These are phyloP conservation scores for Callosobruchus maculatus DNA, from an alignment of 2,888 invertebrate species.

Conservation along the genomic window DNA sequence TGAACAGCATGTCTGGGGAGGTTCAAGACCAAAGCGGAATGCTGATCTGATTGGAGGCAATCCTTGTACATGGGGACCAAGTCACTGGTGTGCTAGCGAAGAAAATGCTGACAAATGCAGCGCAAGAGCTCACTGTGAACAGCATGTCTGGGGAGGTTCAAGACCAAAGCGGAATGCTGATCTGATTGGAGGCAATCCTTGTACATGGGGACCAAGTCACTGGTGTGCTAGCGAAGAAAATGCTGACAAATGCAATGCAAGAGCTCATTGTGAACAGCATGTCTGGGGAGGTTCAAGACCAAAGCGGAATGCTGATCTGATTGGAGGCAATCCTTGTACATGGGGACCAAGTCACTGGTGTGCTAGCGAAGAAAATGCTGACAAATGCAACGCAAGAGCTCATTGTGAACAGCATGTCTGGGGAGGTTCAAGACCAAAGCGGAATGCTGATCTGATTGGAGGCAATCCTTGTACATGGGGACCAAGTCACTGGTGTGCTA, in stretches of 20 bases:
- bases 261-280: too few relatives aligned
- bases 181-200: neutral
- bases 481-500: slow-evolving; percentile 71
- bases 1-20: neutral
- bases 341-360: slow-evolving; percentile 68
- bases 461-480: neutral
- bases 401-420: too few relatives aligned
- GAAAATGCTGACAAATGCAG: neutral
- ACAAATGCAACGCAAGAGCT: slow-evolving; percentile 49
- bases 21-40: neutral
- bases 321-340: neutral
- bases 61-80: neutral
- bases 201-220: neutral
- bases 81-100: neutral
- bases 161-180: neutral
- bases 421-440: too few relatives aligned
- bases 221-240: neutral
- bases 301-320: neutral
- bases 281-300: too few relatives aligned
- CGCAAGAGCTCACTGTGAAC: neutral
- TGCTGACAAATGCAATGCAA: neutral
- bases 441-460: too few relatives aligned
- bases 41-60: neutral
- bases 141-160: neutral
- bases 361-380: slow-evolving; percentile 49